Evolutionary conservation across 1,140 invertebrate species (phyloP), one percentile per base, ranked within the genome.

Genomic region (Elysia chlorotica): DNA sequence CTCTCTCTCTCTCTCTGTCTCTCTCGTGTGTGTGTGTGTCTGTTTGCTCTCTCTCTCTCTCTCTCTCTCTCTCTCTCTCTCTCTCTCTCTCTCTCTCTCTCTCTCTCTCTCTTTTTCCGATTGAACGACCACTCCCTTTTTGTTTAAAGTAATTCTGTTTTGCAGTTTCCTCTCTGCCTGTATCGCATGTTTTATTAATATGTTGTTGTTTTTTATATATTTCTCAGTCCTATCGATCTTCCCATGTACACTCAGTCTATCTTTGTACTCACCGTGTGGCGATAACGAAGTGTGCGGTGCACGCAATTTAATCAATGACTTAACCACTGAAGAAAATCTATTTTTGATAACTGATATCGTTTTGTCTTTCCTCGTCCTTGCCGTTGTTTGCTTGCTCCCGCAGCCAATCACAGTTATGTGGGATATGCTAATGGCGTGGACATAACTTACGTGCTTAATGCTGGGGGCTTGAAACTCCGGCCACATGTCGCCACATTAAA

Each of bases 61-160:
- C 33, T 41, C 65, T 66, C 65, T 66, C 65, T 66, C n/a, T n/a
- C n/a, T n/a, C n/a, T n/a, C 65, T 66, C 65, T 66, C 65, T 41
- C 65, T 66, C 65, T 66, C 37, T 35, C 65, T 66, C 65, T 23
- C 19, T 14, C 19, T 14, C 65, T 14, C 66, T 33, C 41, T 33
- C 17, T 33, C 66, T 33, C 66, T n/a, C 48, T 4, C 66, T 33
- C 66, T 31, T 4, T 54, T 25, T 28, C 48, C 38, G 28, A 10
- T 25, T 28, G 23, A 25, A 25, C 23, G 19, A 14, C 23, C 19
- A n/a, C 23, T n/a, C 10, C 41, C 41, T 48, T 10, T 48, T 48
- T 10, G 41, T 48, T n/a, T 10, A n/a, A 10, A 14, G 10, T 31
- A 10, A 2, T 33, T 28, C 21, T 65, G 10, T 19, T 25, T 61